Evolutionary conservation across 2,888 invertebrate genomes (phyloP).

Genomic region (Oxyteleia sp.): DNA sequence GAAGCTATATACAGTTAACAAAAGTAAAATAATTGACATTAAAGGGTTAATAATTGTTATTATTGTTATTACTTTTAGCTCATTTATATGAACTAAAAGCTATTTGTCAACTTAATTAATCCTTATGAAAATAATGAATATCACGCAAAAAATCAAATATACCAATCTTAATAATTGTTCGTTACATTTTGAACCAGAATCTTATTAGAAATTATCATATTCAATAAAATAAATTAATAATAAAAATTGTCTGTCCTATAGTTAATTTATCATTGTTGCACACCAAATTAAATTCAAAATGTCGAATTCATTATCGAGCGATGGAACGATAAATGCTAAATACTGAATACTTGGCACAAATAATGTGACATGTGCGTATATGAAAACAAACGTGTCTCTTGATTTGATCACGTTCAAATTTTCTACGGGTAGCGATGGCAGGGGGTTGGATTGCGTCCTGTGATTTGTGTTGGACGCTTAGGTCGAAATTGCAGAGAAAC

Average conservation of each 20-base stretch:
- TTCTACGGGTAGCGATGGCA: slow-evolving; percentile 80
- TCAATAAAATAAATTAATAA: no score
- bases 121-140: no score
- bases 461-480: slow-evolving; percentile 86
- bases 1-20: no score
- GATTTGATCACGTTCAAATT: slow-evolving; percentile 72
- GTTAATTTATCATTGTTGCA: slow-evolving; percentile 8
- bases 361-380: slow-evolving; percentile 49
- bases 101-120: no score
- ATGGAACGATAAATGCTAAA: slow-evolving; percentile 36
- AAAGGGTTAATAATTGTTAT: no score
- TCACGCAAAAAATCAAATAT: no score
- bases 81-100: no score
- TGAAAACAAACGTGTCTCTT: slow-evolving; percentile 69
- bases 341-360: slow-evolving; percentile 44
- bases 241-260: neutral
- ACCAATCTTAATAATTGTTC: no score
- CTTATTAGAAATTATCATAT: no score
- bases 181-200: no score
- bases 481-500: slow-evolving; percentile 84
- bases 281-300: slow-evolving; percentile 46
- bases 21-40: no score
- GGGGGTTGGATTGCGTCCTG: slow-evolving; percentile 78
- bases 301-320: slow-evolving; percentile 51
- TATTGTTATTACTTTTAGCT: no score